A percentile compares a stretch with the other conserved stretches of the same genome.
Evolutionary conservation across 2,888 invertebrate genomes (phyloP).

Genomic region (Trichogramma dendrolimi): DNA sequence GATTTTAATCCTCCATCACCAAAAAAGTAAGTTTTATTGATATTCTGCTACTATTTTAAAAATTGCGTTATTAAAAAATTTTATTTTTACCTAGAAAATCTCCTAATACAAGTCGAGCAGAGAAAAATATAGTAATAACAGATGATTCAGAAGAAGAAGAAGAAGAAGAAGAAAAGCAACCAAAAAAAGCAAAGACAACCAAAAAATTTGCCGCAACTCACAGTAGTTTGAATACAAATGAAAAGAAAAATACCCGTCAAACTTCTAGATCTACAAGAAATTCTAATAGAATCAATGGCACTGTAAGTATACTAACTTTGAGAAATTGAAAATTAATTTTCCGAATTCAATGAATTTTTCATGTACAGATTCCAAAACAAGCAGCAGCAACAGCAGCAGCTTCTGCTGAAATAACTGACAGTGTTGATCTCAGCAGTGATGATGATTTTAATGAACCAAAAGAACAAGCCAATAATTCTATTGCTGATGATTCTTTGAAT

Average conservation of each 20-base stretch:
- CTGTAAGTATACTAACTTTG: too few relatives aligned
- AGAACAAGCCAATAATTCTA: constrained; percentile 6
- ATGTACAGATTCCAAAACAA: constrained; percentile 5
- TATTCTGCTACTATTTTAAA: neutral
- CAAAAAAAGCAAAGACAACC: too few relatives aligned
- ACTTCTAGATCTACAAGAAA: too few relatives aligned
- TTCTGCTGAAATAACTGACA: constrained; percentile 9
- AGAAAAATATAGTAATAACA: constrained; percentile 4
- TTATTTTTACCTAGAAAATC: constrained; percentile 1
- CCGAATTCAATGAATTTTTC: neutral
- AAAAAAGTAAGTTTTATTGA: constrained; percentile 8
- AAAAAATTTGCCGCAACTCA: too few relatives aligned
- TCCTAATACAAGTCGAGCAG: neutral
- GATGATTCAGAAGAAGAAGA: too few relatives aligned
- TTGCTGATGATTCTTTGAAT: constrained; percentile 13
- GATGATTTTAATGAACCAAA: neutral
- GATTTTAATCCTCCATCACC: neutral
- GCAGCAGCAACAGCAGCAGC: neutral
- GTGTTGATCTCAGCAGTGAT: constrained; percentile 5
- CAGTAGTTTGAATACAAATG: too few relatives aligned
- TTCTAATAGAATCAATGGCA: too few relatives aligned
- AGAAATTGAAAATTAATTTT: too few relatives aligned
- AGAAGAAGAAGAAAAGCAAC: too few relatives aligned
- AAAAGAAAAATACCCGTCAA: too few relatives aligned
- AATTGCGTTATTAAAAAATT: neutral